Evolutionary conservation across 2,888 invertebrate genomes (phyloP).

Genomic region (Helobdella robusta): DNA sequence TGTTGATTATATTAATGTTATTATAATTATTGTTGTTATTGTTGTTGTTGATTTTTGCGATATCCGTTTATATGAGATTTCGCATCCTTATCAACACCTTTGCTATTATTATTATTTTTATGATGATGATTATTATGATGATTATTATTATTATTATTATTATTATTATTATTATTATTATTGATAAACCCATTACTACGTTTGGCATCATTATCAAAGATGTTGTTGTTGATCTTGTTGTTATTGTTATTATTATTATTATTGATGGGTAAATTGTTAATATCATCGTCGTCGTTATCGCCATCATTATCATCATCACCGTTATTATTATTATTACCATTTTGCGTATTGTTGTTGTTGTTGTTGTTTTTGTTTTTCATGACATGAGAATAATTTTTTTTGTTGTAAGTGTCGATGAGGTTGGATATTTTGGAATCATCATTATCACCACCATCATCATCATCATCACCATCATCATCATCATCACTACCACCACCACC

Average conservation of each 20-base stretch:
- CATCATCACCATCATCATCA: not conserved
- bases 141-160: not conserved
- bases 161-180: not conserved
- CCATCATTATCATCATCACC: constrained; percentile 1
- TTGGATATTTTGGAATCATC: not conserved
- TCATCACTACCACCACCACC: constrained; percentile 7
- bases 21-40: too few relatives aligned
- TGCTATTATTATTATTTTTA: too few relatives aligned
- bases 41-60: too few relatives aligned
- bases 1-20: too few relatives aligned
- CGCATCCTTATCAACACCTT: too few relatives aligned
- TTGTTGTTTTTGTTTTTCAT: not conserved
- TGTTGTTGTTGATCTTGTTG: not conserved
- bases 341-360: not conserved
- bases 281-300: not conserved
- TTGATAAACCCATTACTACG: not conserved
- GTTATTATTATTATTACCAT: not conserved
- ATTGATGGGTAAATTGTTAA: not conserved
- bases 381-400: too few relatives aligned
- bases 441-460: not conserved
- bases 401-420: not conserved
- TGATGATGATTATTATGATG: too few relatives aligned
- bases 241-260: not conserved
- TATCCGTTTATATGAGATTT: too few relatives aligned
- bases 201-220: not conserved